Percentiles rank a stretch among this genome's conserved stretches.
Conservation (phyloP, 2,113 vertebrate species). For the Glaucomys volans region DNA sequence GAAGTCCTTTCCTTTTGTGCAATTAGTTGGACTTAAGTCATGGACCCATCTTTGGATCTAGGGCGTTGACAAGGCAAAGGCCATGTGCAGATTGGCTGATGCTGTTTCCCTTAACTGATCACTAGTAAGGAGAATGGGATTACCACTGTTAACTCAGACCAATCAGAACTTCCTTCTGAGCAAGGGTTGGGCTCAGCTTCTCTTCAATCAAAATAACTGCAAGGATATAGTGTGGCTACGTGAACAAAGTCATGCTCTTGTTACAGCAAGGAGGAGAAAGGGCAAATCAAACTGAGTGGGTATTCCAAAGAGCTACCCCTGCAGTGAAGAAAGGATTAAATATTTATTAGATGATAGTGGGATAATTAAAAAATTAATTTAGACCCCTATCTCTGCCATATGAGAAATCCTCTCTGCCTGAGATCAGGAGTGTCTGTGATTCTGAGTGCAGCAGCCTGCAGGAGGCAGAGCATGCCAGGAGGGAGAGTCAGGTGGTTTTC, state of each 20-base stretch:
- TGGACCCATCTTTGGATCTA: background rate
- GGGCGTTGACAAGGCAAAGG: background rate
- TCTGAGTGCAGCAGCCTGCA: too few species aligned
- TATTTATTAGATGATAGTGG: background rate
- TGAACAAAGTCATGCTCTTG: background rate
- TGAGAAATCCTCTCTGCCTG: background rate
- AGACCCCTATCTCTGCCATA: background rate
- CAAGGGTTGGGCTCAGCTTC: background rate
- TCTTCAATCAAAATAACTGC: background rate
- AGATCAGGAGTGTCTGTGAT: background rate
- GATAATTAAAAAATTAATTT: background rate
- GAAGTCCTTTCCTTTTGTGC: background rate
- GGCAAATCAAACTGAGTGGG: background rate
- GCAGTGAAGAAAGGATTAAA: too few species aligned
- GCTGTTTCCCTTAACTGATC: background rate
- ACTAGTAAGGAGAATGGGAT: background rate
- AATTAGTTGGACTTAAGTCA: background rate
- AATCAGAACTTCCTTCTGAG: too few species aligned
- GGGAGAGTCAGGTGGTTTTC: too few species aligned
- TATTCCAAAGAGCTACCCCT: background rate
- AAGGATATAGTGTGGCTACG: too few species aligned
- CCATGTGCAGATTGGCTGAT: background rate
- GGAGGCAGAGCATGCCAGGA: background rate
- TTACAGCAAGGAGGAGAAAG: background rate
- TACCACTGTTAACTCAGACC: background rate